These are phyloP conservation scores for Girardia tigrina DNA, from an alignment of 2,888 invertebrate species.

Conservation along the genomic window DNA sequence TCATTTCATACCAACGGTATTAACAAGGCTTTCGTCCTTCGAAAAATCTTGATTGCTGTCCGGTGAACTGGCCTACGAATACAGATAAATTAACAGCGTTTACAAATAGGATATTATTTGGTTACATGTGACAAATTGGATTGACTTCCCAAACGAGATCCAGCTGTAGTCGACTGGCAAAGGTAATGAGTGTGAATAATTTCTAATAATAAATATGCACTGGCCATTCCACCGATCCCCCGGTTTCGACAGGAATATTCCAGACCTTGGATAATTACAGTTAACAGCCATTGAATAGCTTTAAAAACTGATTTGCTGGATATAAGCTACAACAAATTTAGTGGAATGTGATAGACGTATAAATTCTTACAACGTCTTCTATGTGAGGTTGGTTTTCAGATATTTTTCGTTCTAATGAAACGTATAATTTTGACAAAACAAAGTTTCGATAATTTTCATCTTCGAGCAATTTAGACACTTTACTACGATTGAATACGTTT, in stretches of 20 bases:
- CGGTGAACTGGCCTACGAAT: not conserved
- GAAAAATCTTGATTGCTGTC: not conserved
- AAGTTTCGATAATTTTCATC: slow-evolving; percentile 93
- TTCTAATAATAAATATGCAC: slow-evolving; percentile 87
- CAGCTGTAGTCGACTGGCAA: slow-evolving; percentile 34
- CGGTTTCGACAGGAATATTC: slow-evolving; percentile 81
- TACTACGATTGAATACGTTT: slow-evolving; percentile 82
- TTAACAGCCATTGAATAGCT: slow-evolving; percentile 80
- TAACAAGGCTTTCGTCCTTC: not conserved
- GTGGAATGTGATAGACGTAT: too few species aligned
- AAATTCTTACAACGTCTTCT: slow-evolving; percentile 86
- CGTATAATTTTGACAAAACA: slow-evolving; percentile 81
- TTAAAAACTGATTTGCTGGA: slow-evolving; percentile 63
- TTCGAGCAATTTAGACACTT: slow-evolving; percentile 86
- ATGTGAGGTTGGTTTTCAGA: slow-evolving; percentile 74
- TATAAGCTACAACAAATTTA: slow-evolving; percentile 25
- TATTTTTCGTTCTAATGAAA: slow-evolving; percentile 75
- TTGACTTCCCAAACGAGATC: slow-evolving; percentile 48
- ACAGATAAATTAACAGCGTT: not conserved
- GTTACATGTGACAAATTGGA: slow-evolving; percentile 44
- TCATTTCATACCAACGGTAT: not conserved
- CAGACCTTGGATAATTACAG: slow-evolving; percentile 73
- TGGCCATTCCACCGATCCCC: slow-evolving; percentile 82
- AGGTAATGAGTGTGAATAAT: slow-evolving; percentile 97
- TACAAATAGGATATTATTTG: not conserved